Conservation (phyloP, 2,888 invertebrate species). For the Lypha dubia region DNA sequence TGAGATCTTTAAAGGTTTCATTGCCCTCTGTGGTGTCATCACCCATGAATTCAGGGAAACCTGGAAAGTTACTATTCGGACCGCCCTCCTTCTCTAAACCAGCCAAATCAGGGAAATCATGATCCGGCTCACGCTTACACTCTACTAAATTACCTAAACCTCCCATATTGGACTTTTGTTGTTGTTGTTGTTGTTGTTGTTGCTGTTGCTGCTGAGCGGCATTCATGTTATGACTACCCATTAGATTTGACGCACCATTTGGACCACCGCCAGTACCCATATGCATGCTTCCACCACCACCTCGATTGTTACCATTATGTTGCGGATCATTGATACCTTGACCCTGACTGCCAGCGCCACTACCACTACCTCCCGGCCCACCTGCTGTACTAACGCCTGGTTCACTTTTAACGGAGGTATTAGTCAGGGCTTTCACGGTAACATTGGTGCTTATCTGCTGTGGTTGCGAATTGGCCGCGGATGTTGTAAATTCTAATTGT, state of each 20-base stretch:
- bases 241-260: constrained; percentile 77
- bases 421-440: constrained; percentile 92
- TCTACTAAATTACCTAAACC: constrained; percentile 89
- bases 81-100: constrained; percentile 93
- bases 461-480: constrained; percentile 92
- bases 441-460: constrained; percentile 96
- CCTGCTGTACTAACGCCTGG: constrained; percentile 79
- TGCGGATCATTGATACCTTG: constrained; percentile 77
- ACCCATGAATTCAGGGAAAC: constrained; percentile 91
- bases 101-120: constrained; percentile 93
- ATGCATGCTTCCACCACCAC: constrained; percentile 75
- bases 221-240: constrained; percentile 84
- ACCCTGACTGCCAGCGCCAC: constrained; percentile 68
- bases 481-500: constrained; percentile 94
- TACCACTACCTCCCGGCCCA: constrained; percentile 68
- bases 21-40: constrained; percentile 92
- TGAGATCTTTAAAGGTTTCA: constrained; percentile 92
- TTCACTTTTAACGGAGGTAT: constrained; percentile 85
- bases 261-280: constrained; percentile 76
- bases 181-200: constrained; percentile 42
- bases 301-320: constrained; percentile 77
- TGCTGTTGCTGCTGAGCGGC: constrained; percentile 71
- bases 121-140: constrained; percentile 93
- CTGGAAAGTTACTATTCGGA: constrained; percentile 89
- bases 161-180: constrained; percentile 76